phyloP scores from a whole-genome alignment of 2,113 vertebrate species.

The Burhinus bistriatus region DNA sequence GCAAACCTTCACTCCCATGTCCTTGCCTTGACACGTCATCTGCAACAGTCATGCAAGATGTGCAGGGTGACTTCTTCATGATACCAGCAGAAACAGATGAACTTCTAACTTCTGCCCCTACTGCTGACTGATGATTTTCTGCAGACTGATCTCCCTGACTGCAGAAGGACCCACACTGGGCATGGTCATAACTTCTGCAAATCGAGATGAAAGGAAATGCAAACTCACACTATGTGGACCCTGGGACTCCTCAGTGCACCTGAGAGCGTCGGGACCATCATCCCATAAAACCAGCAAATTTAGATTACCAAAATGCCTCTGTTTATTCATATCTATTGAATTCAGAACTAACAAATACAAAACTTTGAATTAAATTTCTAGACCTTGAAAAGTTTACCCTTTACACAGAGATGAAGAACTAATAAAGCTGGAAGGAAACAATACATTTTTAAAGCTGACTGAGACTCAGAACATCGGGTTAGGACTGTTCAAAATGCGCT shows the following conservation, averaged over 20 bases:
- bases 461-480: constrained; percentile 47
- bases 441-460: constrained; percentile 65
- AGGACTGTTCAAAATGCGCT: constrained; percentile 10
- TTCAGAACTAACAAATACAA: background rate
- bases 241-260: background rate
- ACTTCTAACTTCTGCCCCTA: background rate
- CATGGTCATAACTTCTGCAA: background rate
- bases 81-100: background rate
- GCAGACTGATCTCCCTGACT: background rate
- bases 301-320: background rate
- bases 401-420: constrained; percentile 30
- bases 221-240: background rate
- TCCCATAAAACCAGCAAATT: background rate
- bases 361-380: constrained; percentile 9
- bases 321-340: background rate
- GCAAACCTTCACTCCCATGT: background rate
- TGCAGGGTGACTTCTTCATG: background rate
- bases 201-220: background rate
- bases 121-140: background rate
- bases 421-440: constrained; percentile 53
- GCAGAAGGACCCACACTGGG: background rate
- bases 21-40: accelerated
- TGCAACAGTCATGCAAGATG: background rate
- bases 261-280: background rate
- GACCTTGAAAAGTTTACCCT: constrained; percentile 13